Evolutionary conservation across 2,888 invertebrate species (phyloP), one percentile per base, ranked within the genome.

Genomic region (Amblyjoppa proteus): DNA sequence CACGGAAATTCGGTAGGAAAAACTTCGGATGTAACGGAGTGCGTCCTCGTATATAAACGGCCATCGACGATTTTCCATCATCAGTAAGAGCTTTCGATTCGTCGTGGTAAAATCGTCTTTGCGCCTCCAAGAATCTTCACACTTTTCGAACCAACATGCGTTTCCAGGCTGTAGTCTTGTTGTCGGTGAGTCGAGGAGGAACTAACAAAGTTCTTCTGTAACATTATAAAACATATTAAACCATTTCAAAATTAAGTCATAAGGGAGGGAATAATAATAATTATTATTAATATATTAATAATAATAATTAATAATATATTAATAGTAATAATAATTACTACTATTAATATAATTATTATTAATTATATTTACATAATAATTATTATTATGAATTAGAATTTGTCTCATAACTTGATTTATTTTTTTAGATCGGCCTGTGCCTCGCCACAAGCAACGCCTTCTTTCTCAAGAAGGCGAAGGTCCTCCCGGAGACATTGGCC

Each of bases 381-480:
- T 34, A 34, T 4, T 20, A 20, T 20, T 20, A 20, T 34, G 4
- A 34, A 34, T 34, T 34, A 4, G 0, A 34, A 34, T 34, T 6
- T 9, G 13, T 45, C 45, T 0, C 13, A 45, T 13, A 13, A 13
- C 0, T 13, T 3, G 13, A 45, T 45, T 41, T 2, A 45, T 45
- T 45, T 13, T 13, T 11, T 45, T 58, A 78, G 78, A 45, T 78
- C 58, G 58, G 45, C 20, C 3, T 69, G n/a, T 56, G 78, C 5
- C 69, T 78, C 41, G 78, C 45, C 1, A 25, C 69, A 20, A 78
- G 68, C 69, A 58, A 78, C 13, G 78, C 41, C n/a, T 78, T 70
- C 16, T 78, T 78, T 58, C 3, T 82, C 0, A 79, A 87, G 11
- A 64, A 71, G 5, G 64, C 61, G 11, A 84, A 87, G 11, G 70